These are phyloP conservation scores for Sebastiscus albofasciatus DNA, from an alignment of 2,797 vertebrate species.

Conservation along the genomic window DNA sequence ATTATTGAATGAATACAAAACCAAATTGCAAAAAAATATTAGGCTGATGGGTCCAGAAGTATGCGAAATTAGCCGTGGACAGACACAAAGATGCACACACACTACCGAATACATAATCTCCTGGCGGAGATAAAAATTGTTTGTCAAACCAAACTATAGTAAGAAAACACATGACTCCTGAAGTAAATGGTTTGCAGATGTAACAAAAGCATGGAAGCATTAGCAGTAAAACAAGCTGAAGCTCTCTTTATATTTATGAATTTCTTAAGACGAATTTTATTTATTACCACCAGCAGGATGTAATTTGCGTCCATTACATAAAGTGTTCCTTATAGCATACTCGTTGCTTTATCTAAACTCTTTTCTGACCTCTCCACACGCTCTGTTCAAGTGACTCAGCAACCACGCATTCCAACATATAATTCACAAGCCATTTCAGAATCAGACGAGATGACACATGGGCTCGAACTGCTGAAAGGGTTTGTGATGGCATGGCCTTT, in stretches of 20 bases:
- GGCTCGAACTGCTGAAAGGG: constrained; percentile 27
- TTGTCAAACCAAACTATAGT: not conserved
- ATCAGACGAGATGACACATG: constrained; percentile 23
- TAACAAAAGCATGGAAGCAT: constrained; percentile 20
- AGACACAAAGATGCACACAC: not conserved
- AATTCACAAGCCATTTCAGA: constrained; percentile 46
- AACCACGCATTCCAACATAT: constrained; percentile 21
- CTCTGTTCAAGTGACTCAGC: not conserved
- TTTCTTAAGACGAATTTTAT: not conserved
- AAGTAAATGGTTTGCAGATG: not conserved
- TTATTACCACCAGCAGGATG: constrained; percentile 30
- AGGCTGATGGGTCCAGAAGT: not conserved
- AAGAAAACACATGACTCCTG: not conserved
- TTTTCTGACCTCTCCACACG: constrained; percentile 15
- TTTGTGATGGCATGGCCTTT: constrained; percentile 43
- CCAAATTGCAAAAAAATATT: too few species aligned
- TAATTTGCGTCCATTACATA: constrained; percentile 57
- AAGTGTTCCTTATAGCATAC: constrained; percentile 20
- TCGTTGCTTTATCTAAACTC: constrained; percentile 8
- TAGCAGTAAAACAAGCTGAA: constrained; percentile 42
- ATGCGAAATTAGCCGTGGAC: not conserved
- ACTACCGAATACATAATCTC: not conserved
- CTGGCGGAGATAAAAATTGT: not conserved
- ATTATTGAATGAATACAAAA: not conserved
- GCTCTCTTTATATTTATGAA: not conserved